Conservation (phyloP, 2,888 invertebrate genomes). For the Conistra vaccinii region DNA sequence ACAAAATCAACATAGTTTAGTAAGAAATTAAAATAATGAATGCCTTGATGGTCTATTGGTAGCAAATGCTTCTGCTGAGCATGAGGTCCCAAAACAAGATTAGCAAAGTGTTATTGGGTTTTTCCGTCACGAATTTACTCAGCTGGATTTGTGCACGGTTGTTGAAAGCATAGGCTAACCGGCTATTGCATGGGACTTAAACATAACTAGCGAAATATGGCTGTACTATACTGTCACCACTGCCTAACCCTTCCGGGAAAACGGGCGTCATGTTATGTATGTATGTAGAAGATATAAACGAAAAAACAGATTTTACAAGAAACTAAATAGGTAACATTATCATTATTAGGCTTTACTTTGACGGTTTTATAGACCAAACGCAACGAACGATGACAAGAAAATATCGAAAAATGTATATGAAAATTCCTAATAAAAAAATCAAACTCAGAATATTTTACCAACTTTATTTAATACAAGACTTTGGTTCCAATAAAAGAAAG, state of each 20-base stretch:
- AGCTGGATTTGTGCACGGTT: too few species aligned
- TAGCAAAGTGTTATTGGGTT: background rate
- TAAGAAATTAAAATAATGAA: background rate
- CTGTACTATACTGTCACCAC: background rate
- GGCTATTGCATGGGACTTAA: background rate
- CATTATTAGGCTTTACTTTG: background rate
- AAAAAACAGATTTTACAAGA: background rate
- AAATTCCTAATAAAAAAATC: background rate
- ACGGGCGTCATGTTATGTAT: background rate
- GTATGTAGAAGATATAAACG: background rate
- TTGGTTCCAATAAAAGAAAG: constrained; percentile 17
- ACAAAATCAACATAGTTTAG: too few species aligned
- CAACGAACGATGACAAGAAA: background rate
- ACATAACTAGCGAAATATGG: background rate
- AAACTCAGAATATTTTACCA: background rate
- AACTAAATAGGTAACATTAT: too few species aligned
- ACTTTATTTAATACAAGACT: constrained; percentile 1
- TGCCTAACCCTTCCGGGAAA: background rate
- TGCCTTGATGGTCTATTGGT: background rate
- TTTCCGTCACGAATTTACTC: background rate
- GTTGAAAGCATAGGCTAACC: background rate
- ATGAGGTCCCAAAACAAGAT: too few species aligned
- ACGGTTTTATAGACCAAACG: too few species aligned
- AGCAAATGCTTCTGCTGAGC: background rate
- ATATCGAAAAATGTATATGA: background rate